Evolutionary conservation across 2,888 invertebrate species (phyloP), one percentile per base, ranked within the genome.

Genomic region (Netelia inedita): DNA sequence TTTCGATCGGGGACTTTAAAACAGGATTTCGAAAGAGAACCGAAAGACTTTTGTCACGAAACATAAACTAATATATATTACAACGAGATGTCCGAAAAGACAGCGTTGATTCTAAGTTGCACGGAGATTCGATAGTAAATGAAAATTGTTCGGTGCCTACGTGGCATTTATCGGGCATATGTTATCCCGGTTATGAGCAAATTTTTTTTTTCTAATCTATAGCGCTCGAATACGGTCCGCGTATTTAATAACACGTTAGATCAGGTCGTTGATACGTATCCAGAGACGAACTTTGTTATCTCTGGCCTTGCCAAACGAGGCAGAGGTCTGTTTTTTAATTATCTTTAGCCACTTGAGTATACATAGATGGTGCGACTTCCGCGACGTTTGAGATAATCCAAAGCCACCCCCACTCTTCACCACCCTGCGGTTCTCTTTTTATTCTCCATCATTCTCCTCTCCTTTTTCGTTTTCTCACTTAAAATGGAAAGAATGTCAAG

Each of bases 251-350:
- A 55, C 11, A 55, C 16, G 9, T 55, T 14, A 14, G 46, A 46
- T 14, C 46, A 14, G 46, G 46, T 46, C 46, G 46, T 46, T 46
- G 14, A 46, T 55, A 55, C n/a, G 9, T 19, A 14, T 55, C 19
- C 6, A 16, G 16, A 14, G 16, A 16, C 55, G 55, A 55, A 55
- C 35, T 55, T 55, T 55, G 55, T 55, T 55, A 16, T 55, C 19
- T n/a, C 9, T 55, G n/a, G n/a, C n/a, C 41, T 23, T 19, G 46
- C 61, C 19, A 50, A 71, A 53, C 57, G 61, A 65, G 50, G 41
- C 14, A 50, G 55, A 80, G 76, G 85, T 84, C 85, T 85, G 85
- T 41, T 80, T 63, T 68, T 65, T 66, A 81, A 81, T 84, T 81
- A 73, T 65, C 19, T 53, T 55, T 14, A 41, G 53, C 14, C 86